A percentile compares a stretch with the other conserved stretches of the same genome.
phyloP scores from a whole-genome alignment of 2,797 vertebrate species.

The Cyclopterus lumpus region DNA sequence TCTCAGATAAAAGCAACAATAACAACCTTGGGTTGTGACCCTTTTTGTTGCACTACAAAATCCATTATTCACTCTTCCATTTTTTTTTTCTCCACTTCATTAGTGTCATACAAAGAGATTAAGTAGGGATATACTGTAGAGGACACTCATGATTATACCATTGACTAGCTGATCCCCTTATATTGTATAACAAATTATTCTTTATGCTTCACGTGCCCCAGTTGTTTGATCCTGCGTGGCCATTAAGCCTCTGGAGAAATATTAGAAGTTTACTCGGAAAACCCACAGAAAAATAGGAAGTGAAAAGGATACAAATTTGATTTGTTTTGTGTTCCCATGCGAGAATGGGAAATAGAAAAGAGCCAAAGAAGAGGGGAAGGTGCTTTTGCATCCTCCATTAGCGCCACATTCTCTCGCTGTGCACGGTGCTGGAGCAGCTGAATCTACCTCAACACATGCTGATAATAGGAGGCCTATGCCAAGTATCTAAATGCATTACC shows the following conservation, averaged over 20 bases:
- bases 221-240: slow-evolving; percentile 58
- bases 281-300: slow-evolving; percentile 33
- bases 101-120: slow-evolving; percentile 54
- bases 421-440: too few species aligned
- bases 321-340: not conserved
- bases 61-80: slow-evolving; percentile 38
- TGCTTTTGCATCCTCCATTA: too few species aligned
- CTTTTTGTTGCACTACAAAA: slow-evolving; percentile 33
- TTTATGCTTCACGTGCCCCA: slow-evolving; percentile 41
- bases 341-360: too few species aligned
- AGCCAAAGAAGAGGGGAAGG: too few species aligned
- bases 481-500: too few species aligned
- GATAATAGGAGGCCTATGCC: too few species aligned
- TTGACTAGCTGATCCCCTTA: slow-evolving; percentile 38
- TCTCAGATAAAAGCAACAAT: slow-evolving; percentile 44
- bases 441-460: too few species aligned
- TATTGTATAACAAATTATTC: slow-evolving; percentile 58
- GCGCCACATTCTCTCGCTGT: too few species aligned
- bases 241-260: slow-evolving; percentile 25
- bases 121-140: slow-evolving; percentile 37
- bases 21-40: slow-evolving; percentile 53
- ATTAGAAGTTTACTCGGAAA: slow-evolving; percentile 33
- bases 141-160: slow-evolving; percentile 44
- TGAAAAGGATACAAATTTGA: not conserved
- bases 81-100: slow-evolving; percentile 44